Conservation (phyloP, 2,888 invertebrate genomes). For the Sarcophaga variegata region DNA sequence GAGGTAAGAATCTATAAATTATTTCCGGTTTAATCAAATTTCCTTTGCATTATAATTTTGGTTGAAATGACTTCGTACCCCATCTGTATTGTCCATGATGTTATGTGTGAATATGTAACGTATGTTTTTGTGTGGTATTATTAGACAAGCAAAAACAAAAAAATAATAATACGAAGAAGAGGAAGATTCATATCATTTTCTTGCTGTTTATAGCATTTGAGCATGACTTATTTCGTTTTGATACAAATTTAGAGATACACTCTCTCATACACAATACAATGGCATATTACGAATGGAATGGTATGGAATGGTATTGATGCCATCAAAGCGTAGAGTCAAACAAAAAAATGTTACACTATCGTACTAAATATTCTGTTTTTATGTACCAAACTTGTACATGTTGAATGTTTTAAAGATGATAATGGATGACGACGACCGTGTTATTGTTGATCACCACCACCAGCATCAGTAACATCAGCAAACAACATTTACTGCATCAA, state of each 20-base stretch:
- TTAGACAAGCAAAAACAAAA: neutral
- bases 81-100: neutral
- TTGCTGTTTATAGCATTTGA: constrained; percentile 46
- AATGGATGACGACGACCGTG: neutral
- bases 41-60: no score
- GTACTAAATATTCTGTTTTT: constrained; percentile 35
- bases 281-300: neutral
- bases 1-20: no score
- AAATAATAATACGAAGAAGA: neutral
- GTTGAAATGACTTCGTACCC: constrained; percentile 4
- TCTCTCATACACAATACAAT: neutral
- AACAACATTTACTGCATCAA: constrained; percentile 4
- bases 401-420: neutral
- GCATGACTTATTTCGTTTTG: constrained; percentile 61
- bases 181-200: constrained; percentile 37
- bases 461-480: neutral
- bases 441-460: constrained; percentile 29
- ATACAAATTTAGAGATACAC: constrained; percentile 55
- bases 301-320: neutral
- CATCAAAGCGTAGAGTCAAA: neutral
- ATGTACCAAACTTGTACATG: constrained; percentile 1
- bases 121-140: constrained; percentile 13
- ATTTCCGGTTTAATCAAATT: no score
- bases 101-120: neutral
- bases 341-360: neutral